Evolutionary conservation across 2,888 invertebrate genomes (phyloP), one percentile per base, ranked within the genome.

Genomic region (Tridacna gigas): DNA sequence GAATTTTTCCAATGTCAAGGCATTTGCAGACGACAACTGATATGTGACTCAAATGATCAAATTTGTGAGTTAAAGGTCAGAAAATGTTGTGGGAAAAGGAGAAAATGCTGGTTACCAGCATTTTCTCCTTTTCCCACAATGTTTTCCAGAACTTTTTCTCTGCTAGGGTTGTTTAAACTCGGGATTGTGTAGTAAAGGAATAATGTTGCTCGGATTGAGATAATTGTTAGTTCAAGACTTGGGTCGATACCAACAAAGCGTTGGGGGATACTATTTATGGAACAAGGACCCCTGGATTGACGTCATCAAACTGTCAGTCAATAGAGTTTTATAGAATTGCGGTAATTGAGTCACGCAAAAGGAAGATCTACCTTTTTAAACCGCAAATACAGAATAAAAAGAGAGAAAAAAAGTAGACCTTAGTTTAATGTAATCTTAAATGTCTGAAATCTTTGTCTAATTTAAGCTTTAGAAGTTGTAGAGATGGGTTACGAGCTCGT

Each of bases 241-340:
- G 4, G 45, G 28, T 69, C 69, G 28, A 69, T 69, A 69, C 28
- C 45, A 28, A n/a, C 15, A 69, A 69, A 47, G 69, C 69, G 69
- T 69, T 69, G 69, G 69, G 69, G 69, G 69, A 69, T 69, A 47
- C 69, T 69, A 69, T 69, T 45, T 69, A 69, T 69, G 28, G 69
- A 15, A 69, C 13, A 37, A 69, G 69, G n/a, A 47, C 22, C 45
- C 11, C 25, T 69, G 65, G 22, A 15, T 69, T 69, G 69, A 69
- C 69, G 69, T 69, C 69, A 69, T 47, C 37, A 15, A 45, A 0
- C 12, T 45, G 45, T 47, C 69, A 69, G 45, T 69, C 69, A 45
- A 47, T 45, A 69, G 18, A 47, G 3, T 18, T 45, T 45, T 69
- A 69, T 69, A n/a, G 47, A 69, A 47, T 7, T 47, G 28, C 45